Conservation (phyloP, 1,140 invertebrate genomes). For the Megalonaias nervosa region DNA sequence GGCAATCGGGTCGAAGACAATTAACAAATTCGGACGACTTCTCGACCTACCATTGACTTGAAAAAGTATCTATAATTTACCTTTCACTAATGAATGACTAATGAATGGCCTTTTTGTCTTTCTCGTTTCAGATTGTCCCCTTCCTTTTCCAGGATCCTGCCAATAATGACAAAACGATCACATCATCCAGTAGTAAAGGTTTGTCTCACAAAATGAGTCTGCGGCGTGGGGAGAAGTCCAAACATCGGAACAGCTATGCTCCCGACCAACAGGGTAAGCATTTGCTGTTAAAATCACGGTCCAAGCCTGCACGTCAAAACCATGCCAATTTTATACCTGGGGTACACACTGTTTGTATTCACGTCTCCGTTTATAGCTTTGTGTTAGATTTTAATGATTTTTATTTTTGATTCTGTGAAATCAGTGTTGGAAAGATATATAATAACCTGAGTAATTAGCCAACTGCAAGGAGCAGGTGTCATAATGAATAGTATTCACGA, state of each 20-base stretch:
- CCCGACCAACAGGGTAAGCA: constrained; percentile 40
- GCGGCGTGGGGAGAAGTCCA: constrained; percentile 43
- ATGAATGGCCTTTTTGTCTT: too few species aligned
- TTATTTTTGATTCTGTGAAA: neutral
- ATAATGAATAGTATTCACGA: too few species aligned
- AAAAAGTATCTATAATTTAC: too few species aligned
- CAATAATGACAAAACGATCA: constrained; percentile 11
- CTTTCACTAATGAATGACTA: too few species aligned
- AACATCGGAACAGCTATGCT: constrained; percentile 48
- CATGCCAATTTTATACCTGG: neutral
- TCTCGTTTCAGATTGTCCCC: too few species aligned
- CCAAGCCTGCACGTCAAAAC: neutral
- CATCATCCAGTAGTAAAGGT: constrained; percentile 5
- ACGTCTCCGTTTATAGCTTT: constrained; percentile 2
- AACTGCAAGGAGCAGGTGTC: neutral
- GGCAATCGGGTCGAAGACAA: too few species aligned
- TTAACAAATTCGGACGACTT: too few species aligned
- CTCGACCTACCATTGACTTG: too few species aligned
- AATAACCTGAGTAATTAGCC: too few species aligned
- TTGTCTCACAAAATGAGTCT: constrained; percentile 43
- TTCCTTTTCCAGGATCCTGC: too few species aligned
- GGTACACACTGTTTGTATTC: too few species aligned
- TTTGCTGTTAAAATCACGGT: neutral
- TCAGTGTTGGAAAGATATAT: too few species aligned
- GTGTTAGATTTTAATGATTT: neutral